Conservation (phyloP, 2,113 vertebrate species). For the Ginglymostoma cirratum region DNA sequence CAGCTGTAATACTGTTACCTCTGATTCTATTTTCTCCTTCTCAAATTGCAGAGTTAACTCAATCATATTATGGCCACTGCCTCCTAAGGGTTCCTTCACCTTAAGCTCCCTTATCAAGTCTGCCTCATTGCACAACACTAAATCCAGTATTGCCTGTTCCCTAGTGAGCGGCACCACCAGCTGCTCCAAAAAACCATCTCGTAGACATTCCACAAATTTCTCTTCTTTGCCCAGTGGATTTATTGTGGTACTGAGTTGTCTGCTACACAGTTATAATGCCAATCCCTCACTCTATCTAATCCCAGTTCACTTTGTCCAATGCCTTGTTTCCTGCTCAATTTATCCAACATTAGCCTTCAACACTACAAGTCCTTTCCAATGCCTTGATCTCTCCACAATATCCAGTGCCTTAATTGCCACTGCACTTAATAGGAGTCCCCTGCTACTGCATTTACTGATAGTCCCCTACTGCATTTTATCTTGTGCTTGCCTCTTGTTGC, state of each 20-base stretch:
- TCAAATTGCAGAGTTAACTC: no score
- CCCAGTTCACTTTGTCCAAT: background rate
- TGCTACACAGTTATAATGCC: background rate
- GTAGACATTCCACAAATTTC: no score
- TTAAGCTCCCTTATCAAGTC: no score
- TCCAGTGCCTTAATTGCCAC: background rate
- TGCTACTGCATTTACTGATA: background rate
- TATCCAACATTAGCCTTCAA: background rate
- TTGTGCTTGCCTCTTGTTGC: background rate
- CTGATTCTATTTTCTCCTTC: no score
- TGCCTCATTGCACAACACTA: no score
- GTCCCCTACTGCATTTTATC: background rate
- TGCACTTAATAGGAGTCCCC: background rate
- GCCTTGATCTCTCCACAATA: background rate
- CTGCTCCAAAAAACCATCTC: no score
- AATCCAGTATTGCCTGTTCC: no score
- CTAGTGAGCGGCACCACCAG: no score
- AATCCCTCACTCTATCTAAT: background rate
- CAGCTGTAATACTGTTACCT: no score
- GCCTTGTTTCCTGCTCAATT: background rate
- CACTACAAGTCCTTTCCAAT: background rate
- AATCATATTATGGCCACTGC: no score
- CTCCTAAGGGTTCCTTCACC: no score
- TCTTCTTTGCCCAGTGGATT: background rate
- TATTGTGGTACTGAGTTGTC: background rate